Evolutionary conservation across 2,888 invertebrate genomes (phyloP), one percentile per base, ranked within the genome.

Genomic region (Plagodis dolabraria): DNA sequence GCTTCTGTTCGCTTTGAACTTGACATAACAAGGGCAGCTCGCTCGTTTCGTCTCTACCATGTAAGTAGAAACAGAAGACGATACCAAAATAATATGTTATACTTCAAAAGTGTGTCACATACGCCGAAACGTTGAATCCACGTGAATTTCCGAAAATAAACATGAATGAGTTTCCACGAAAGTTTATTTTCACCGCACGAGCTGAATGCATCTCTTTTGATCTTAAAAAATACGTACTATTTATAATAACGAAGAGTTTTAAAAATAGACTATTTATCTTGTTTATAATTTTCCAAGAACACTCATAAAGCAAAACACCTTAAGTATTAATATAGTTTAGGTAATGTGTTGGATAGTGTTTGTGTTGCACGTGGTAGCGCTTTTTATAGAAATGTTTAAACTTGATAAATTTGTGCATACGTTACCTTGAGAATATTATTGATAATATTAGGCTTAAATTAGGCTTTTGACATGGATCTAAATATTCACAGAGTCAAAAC

Each of bases 141-240:
- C 53, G 56, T 49, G 46, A 48, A 6, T 61, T 50, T 53, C 53
- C 53, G 11, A 56, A 56, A 57, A 61, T 61, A 61, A 40, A 45
- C 56, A 57, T 61, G 60, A 56, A 61, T 61, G 60, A 61, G 60
- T 56, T 60, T 61, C 53, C 48, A 57, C 56, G 56, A 61, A 55
- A 40, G 53, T 61, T 49, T 60, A 57, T 61, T 56, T 60, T 56
- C 33, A 38, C 45, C 45, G 46, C 48, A 11, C 49, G 45, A 49
- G 45, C 43, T 38, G 49, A 53, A 60, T 57, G 56, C 56, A 61
- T 53, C 60, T 49, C 60, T 53, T 57, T 56, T 61, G 56, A 61
- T 61, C 60, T 61, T 33, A 42, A 56, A 48, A 22, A 22, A 22
- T 22, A 22, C 10, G 6, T 49, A 52, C 52, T 60, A 53, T 49